Percentiles rank a stretch among this genome's conserved stretches.
These are phyloP conservation scores for Arvicanthis niloticus DNA, from an alignment of 2,113 vertebrate genomes.

Conservation along the genomic window DNA sequence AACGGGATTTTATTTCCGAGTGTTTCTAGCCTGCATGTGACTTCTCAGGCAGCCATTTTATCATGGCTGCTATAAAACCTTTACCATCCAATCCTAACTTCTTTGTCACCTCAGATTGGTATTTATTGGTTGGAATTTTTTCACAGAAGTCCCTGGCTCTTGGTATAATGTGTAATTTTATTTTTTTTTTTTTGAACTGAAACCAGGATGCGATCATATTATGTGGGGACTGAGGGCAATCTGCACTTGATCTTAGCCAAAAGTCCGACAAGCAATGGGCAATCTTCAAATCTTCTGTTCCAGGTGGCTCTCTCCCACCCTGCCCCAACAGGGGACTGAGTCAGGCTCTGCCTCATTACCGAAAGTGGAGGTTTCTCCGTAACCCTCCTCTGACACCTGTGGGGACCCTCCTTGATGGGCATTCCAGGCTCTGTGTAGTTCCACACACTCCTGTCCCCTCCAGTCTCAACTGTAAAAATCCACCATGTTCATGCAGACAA, in stretches of 20 bases:
- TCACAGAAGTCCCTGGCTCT: neutral
- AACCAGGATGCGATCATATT: neutral
- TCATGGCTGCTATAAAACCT: neutral
- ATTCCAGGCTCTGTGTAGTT: neutral
- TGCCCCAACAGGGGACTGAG: neutral
- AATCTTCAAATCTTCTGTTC: neutral
- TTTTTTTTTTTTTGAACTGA: neutral
- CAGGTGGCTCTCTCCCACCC: neutral
- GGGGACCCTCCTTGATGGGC: neutral
- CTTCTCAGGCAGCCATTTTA: neutral
- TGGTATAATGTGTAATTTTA: neutral
- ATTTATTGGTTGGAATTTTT: neutral
- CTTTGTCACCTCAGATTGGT: neutral
- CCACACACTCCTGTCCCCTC: neutral
- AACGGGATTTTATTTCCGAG: neutral
- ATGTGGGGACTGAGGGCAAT: neutral
- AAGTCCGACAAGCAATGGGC: too few species aligned
- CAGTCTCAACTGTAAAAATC: neutral
- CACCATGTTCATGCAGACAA: accelerated
- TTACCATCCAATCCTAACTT: neutral
- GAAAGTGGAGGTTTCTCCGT: too few species aligned
- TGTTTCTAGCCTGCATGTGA: neutral
- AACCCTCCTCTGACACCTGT: neutral
- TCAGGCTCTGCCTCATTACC: neutral
- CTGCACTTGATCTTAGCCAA: too few species aligned